Conservation (phyloP, 2,797 vertebrate genomes). For the Hipposideros larvatus region DNA sequence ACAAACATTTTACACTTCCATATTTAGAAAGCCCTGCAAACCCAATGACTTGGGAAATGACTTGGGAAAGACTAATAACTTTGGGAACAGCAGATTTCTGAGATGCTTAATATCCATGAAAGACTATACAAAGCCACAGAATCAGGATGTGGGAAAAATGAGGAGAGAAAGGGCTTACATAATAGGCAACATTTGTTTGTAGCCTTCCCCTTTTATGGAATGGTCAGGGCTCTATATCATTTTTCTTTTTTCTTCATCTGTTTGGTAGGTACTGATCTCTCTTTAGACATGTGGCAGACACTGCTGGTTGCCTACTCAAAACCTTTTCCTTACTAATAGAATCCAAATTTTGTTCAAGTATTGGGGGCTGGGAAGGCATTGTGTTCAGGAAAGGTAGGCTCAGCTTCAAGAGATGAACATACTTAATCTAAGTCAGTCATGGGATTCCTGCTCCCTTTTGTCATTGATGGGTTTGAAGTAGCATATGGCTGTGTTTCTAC, state of each 20-base stretch:
- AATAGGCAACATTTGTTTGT: not conserved
- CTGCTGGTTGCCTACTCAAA: not conserved
- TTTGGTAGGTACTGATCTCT: not conserved
- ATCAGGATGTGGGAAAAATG: slow-evolving; percentile 34
- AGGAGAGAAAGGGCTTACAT: not conserved
- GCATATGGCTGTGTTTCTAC: not conserved
- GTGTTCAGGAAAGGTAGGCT: not conserved
- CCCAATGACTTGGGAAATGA: slow-evolving; percentile 35
- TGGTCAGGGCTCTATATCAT: not conserved
- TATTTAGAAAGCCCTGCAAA: slow-evolving; percentile 60
- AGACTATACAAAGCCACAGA: slow-evolving; percentile 37
- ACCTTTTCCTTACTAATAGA: not conserved
- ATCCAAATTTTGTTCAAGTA: not conserved
- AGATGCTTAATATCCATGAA: slow-evolving; percentile 38
- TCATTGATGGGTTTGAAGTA: not conserved
- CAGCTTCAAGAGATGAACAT: not conserved
- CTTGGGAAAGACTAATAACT: slow-evolving; percentile 62
- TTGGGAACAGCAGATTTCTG: slow-evolving; percentile 43
- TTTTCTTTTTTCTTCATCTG: not conserved
- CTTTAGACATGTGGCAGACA: not conserved
- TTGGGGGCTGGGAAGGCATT: not conserved
- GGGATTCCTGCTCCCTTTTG: not conserved
- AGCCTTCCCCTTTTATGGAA: slow-evolving; percentile 20
- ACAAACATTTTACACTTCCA: slow-evolving; percentile 54
- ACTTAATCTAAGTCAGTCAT: not conserved